A percentile compares a stretch with the other conserved stretches of the same genome.
Conservation (phyloP, 2,888 invertebrate species). For the Heliconius hortense region DNA sequence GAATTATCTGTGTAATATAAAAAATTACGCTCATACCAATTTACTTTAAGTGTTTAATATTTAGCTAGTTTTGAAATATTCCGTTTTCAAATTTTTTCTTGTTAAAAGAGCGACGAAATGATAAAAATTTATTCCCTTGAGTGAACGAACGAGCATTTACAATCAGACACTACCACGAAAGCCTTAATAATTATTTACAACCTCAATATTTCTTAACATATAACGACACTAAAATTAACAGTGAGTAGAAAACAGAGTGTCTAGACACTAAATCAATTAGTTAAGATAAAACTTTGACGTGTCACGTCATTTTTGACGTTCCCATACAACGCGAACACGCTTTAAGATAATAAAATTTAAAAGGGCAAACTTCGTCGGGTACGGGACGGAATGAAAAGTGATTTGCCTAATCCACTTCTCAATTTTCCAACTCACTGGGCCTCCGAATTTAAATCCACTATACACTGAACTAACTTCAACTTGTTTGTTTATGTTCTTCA, state of each 20-base stretch:
- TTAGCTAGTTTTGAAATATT: too few relatives aligned
- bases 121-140: too few relatives aligned
- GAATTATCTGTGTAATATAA: too few relatives aligned
- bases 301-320: conserved; percentile 12
- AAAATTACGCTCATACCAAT: too few relatives aligned
- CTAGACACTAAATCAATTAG: background rate
- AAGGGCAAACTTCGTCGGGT: conserved; percentile 76
- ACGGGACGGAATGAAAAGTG: conserved; percentile 77
- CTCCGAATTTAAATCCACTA: conserved; percentile 61
- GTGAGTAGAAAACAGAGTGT: background rate
- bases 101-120: too few relatives aligned
- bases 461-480: conserved; percentile 49
- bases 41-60: too few relatives aligned
- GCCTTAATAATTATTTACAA: too few relatives aligned
- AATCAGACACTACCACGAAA: too few relatives aligned
- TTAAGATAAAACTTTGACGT: background rate
- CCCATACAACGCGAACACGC: conserved; percentile 35
- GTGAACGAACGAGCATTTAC: too few relatives aligned
- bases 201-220: background rate
- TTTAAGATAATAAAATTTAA: conserved; percentile 78
- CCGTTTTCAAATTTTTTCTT: too few relatives aligned
- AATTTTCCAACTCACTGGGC: conserved; percentile 76
- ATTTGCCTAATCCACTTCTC: conserved; percentile 81
- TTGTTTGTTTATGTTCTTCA: conserved; percentile 36
- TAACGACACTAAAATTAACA: background rate